Percentiles rank a stretch among this genome's conserved stretches.
Conservation (phyloP, 2,113 vertebrate species). For the Bucco capensis region DNA sequence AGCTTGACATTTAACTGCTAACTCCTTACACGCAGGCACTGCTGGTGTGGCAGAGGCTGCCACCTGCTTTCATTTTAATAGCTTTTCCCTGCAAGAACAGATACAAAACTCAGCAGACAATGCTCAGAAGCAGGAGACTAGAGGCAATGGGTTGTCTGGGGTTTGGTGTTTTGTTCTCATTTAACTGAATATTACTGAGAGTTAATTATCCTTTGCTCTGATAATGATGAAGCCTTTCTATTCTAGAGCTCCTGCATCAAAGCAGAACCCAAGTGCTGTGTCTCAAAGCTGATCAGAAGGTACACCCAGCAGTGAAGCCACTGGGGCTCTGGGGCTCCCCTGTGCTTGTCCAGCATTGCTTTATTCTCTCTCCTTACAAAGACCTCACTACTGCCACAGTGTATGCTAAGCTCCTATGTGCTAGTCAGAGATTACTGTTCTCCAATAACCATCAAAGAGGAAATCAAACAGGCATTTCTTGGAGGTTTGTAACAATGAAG, state of each 20-base stretch:
- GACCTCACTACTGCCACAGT: accelerated
- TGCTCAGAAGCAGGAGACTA: background rate
- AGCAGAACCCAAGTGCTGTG: background rate
- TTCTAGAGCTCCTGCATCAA: background rate
- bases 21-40: accelerated
- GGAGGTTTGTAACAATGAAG: background rate
- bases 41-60: background rate
- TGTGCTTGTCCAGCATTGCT: background rate
- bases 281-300: background rate
- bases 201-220: background rate
- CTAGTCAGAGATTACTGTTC: background rate
- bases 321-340: background rate
- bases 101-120: background rate
- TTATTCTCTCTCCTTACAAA: background rate
- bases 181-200: background rate
- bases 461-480: background rate
- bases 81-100: background rate
- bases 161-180: too few relatives aligned
- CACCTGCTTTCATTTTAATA: accelerated
- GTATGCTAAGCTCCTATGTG: accelerated
- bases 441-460: background rate
- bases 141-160: too few relatives aligned
- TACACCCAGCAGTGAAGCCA: accelerated
- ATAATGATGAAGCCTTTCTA: background rate
- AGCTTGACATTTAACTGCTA: background rate